These are phyloP conservation scores for Scatophagus argus DNA, from an alignment of 2,113 vertebrate genomes.

Conservation along the genomic window DNA sequence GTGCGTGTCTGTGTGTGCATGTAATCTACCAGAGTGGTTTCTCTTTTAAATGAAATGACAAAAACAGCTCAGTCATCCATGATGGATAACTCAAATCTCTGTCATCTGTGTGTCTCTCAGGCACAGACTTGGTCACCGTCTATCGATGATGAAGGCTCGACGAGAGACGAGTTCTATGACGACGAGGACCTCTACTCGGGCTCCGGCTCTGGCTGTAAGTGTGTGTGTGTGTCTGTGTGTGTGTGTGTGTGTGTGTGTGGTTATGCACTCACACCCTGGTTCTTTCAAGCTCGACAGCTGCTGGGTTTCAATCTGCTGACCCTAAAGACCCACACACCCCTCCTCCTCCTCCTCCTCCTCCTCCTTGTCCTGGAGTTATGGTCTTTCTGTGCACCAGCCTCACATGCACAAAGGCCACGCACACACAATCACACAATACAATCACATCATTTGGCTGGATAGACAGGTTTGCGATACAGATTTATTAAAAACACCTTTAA, in stretches of 20 bases:
- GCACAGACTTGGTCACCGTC: conserved; percentile 70
- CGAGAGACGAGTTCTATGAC: conserved; percentile 80
- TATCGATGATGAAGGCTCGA: conserved; percentile 81
- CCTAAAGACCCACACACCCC: conserved; percentile 46
- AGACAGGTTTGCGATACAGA: conserved; percentile 30
- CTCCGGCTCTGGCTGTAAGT: conserved; percentile 87
- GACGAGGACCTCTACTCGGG: conserved; percentile 87
- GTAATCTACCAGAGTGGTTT: conserved; percentile 75
- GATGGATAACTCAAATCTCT: conserved; percentile 60
- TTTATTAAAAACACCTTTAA: conserved; percentile 48
- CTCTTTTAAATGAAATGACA: conserved; percentile 66
- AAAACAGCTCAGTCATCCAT: conserved; percentile 52
- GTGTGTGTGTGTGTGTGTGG: conserved; percentile 47
- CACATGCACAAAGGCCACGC: background rate
- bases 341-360: conserved; percentile 10
- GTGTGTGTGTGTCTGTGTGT: conserved; percentile 26
- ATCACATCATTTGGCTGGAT: conserved; percentile 4
- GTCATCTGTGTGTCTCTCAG: conserved; percentile 67
- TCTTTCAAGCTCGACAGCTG: conserved; percentile 76
- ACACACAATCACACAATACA: conserved; percentile 33
- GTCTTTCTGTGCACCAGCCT: conserved; percentile 27
- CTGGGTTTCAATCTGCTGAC: conserved; percentile 77
- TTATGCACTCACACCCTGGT: conserved; percentile 52
- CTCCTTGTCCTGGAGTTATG: conserved; percentile 19
- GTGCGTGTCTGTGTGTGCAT: conserved; percentile 48